Evolutionary conservation across 2,113 vertebrate genomes (phyloP).

Genomic region (Vulpes ferrilata): DNA sequence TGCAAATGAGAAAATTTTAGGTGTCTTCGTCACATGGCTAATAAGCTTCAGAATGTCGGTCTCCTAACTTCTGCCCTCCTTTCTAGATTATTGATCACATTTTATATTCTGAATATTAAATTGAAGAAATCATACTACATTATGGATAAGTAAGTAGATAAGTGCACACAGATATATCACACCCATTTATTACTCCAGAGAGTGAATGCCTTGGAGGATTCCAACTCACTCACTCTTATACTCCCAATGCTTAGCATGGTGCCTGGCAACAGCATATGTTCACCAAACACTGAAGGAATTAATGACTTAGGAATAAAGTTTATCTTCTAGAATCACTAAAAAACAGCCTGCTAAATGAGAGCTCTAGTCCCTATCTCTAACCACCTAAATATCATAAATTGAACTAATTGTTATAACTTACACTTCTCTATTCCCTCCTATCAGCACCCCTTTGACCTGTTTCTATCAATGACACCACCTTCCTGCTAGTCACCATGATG

Average conservation of each 20-base stretch:
- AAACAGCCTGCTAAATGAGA: slow-evolving; percentile 10
- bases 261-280: not conserved
- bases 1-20: not conserved
- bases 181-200: not conserved
- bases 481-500: not conserved
- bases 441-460: slow-evolving; percentile 14
- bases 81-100: not conserved
- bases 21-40: not conserved
- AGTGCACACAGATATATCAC: not conserved
- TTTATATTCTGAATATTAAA: not conserved
- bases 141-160: not conserved
- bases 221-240: not conserved
- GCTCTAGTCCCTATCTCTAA: not conserved
- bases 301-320: slow-evolving; percentile 11
- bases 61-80: not conserved
- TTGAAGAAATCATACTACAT: not conserved
- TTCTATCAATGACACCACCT: not conserved
- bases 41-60: not conserved
- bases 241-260: not conserved
- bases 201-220: not conserved
- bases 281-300: not conserved
- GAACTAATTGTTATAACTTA: not conserved
- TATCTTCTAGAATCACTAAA: slow-evolving; percentile 5
- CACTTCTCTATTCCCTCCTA: not conserved
- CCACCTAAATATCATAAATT: not conserved